Conservation (phyloP, 2,888 invertebrate species). For the Rhamnusium bicolor region DNA sequence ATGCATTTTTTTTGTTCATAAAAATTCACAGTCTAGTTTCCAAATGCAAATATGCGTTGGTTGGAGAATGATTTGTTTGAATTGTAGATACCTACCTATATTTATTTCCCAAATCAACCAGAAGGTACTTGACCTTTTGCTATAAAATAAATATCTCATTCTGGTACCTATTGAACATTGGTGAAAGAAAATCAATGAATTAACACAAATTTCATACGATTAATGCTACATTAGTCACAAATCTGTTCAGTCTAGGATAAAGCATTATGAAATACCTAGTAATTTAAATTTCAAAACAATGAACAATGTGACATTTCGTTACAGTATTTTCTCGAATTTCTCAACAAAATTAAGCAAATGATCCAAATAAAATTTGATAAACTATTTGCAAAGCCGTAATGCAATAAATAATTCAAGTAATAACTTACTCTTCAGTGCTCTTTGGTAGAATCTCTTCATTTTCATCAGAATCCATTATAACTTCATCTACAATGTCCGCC, state of each 20-base stretch:
- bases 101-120: constrained; percentile 11
- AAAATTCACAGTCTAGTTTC: constrained; percentile 18
- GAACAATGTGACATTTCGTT: not conserved
- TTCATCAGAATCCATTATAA: constrained; percentile 66
- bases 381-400: not conserved
- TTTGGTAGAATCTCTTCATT: constrained; percentile 66
- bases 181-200: not conserved
- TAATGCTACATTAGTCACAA: not conserved
- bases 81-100: too few relatives aligned
- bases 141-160: constrained; percentile 25
- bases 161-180: not conserved
- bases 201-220: not conserved
- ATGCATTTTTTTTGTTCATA: not conserved
- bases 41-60: constrained; percentile 25
- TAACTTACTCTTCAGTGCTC: constrained; percentile 69
- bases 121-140: constrained; percentile 44
- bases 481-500: constrained; percentile 67
- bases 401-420: not conserved
- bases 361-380: too few relatives aligned
- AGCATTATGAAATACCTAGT: not conserved
- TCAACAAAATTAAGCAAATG: not conserved
- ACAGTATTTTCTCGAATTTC: not conserved
- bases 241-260: not conserved
- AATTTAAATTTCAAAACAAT: constrained; percentile 5
- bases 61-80: not conserved